These are phyloP conservation scores for Lucinisca nassula DNA, from an alignment of 2,888 invertebrate species.

Conservation along the genomic window DNA sequence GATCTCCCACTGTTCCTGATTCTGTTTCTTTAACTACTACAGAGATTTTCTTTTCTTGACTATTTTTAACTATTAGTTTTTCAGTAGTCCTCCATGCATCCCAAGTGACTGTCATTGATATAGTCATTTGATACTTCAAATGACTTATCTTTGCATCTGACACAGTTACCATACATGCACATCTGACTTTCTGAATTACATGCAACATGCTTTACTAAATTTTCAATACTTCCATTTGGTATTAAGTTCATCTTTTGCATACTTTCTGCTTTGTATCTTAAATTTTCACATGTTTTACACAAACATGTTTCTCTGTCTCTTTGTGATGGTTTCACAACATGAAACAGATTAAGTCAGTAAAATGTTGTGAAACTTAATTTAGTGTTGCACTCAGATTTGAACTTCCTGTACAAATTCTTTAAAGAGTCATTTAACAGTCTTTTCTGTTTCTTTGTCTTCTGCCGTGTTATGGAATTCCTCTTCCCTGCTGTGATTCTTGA, in stretches of 20 bases:
- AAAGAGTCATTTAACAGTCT: constrained; percentile 41
- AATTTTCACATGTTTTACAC: constrained; percentile 55
- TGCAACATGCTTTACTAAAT: constrained; percentile 14
- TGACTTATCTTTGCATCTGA: background rate
- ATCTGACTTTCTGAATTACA: constrained; percentile 10
- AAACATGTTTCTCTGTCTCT: constrained; percentile 57
- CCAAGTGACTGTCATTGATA: constrained; percentile 20
- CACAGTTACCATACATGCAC: constrained; percentile 43
- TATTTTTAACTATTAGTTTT: background rate
- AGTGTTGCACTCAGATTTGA: background rate
- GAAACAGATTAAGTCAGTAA: constrained; percentile 40
- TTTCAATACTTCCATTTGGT: background rate
- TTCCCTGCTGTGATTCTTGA: constrained; percentile 44
- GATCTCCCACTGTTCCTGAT: background rate
- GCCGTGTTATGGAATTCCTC: constrained; percentile 38
- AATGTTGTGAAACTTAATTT: constrained; percentile 47
- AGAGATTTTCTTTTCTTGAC: background rate
- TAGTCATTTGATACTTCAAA: background rate
- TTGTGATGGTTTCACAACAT: constrained; percentile 30
- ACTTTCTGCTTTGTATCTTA: constrained; percentile 24
- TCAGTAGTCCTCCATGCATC: constrained; percentile 13
- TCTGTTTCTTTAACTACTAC: constrained; percentile 18
- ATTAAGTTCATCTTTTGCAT: background rate
- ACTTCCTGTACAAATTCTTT: constrained; percentile 43
- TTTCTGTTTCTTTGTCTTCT: constrained; percentile 41